Conservation (phyloP, 2,113 vertebrate genomes). For the Tursiops truncatus region DNA sequence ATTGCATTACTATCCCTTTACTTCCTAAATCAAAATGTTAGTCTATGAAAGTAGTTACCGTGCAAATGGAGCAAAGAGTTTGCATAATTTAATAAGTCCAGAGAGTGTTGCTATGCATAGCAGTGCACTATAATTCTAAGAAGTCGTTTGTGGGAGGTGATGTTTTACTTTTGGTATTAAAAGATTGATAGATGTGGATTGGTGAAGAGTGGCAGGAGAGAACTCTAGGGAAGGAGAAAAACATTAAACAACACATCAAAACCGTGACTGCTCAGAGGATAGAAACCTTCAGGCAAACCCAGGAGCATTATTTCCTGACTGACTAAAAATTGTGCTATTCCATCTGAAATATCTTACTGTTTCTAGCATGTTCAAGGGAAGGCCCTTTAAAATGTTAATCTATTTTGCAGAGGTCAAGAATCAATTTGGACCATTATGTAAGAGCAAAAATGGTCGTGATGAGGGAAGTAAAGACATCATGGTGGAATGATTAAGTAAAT, state of each 20-base stretch:
- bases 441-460: background rate
- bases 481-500: background rate
- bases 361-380: background rate
- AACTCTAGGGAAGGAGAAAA: background rate
- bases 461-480: background rate
- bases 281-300: conserved; percentile 13
- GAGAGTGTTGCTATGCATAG: background rate
- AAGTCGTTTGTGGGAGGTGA: background rate
- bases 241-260: conserved; percentile 56
- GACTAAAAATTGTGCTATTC: background rate
- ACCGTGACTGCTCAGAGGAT: background rate
- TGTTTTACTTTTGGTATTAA: conserved; percentile 10
- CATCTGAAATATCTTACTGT: background rate
- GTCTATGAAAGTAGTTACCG: background rate
- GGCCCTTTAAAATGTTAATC: conserved; percentile 3
- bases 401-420: conserved; percentile 6
- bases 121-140: background rate
- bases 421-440: background rate
- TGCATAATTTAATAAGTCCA: background rate
- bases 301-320: background rate
- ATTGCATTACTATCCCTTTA: background rate
- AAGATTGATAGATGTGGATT: background rate
- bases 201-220: background rate
- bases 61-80: background rate
- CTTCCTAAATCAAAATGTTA: conserved; percentile 15